A percentile compares a stretch with the other conserved stretches of the same genome.
These are phyloP conservation scores for Cataglyphis livida DNA, from an alignment of 2,888 invertebrate genomes.

Conservation along the genomic window DNA sequence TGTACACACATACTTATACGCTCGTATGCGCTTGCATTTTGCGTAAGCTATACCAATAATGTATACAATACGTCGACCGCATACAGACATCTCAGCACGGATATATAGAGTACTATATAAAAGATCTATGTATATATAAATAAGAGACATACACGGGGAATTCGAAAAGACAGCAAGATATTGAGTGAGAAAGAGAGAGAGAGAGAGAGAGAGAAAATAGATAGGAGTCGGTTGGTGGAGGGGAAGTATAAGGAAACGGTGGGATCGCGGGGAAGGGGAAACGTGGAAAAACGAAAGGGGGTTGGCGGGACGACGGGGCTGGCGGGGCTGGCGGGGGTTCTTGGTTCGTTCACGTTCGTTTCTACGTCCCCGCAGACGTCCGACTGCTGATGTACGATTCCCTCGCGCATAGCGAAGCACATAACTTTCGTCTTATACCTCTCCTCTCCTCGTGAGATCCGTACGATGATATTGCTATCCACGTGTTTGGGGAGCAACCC, in stretches of 20 bases:
- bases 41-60: constrained; percentile 73
- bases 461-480: constrained; percentile 77
- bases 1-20: constrained; percentile 74
- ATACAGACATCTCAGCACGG: constrained; percentile 40
- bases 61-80: constrained; percentile 61
- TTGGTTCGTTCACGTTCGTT: constrained; percentile 74
- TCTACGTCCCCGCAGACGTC: constrained; percentile 85
- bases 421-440: constrained; percentile 80
- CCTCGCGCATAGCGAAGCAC: constrained; percentile 85
- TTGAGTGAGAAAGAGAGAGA: constrained; percentile 61
- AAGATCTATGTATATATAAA: constrained; percentile 65
- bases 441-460: constrained; percentile 74
- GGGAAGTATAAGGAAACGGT: constrained; percentile 58
- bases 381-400: constrained; percentile 84
- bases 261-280: constrained; percentile 68
- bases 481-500: constrained; percentile 69
- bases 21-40: constrained; percentile 76
- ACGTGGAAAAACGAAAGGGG: constrained; percentile 71
- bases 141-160: constrained; percentile 51
- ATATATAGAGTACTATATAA: constrained; percentile 24
- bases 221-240: constrained; percentile 53
- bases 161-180: constrained; percentile 81
- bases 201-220: constrained; percentile 46
- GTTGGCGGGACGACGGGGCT: constrained; percentile 69
- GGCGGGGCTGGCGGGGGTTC: constrained; percentile 55